These are phyloP conservation scores for Cylas formicarius DNA, from an alignment of 1,140 invertebrate species.

Conservation along the genomic window DNA sequence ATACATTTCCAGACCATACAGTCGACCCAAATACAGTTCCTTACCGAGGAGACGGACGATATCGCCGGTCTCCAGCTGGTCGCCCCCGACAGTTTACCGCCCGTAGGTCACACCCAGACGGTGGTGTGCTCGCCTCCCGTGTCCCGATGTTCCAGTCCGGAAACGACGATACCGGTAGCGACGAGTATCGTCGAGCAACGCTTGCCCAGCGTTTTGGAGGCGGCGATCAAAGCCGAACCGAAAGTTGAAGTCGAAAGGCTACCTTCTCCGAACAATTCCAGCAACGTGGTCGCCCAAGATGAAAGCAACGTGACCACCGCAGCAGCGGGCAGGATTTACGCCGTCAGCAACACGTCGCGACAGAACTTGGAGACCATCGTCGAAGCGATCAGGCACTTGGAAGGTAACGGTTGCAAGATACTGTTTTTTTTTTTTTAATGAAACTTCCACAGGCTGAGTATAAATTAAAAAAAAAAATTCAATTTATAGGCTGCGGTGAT, in stretches of 20 bases:
- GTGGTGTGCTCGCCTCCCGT: conserved; percentile 48
- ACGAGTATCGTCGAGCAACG: conserved; percentile 35
- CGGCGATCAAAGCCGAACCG: conserved; percentile 77
- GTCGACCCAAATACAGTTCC: conserved; percentile 47
- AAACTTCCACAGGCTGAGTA: no score
- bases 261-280: conserved; percentile 45
- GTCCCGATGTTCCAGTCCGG: conserved; percentile 47
- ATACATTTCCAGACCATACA: conserved; percentile 41
- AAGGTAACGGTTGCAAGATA: no score
- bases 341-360: conserved; percentile 69
- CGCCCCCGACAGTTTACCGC: conserved; percentile 48
- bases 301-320: no score
- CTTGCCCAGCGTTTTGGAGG: conserved; percentile 66
- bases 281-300: conserved; percentile 45
- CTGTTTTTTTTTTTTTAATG: no score
- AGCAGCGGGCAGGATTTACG: conserved; percentile 58
- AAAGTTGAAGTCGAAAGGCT: conserved; percentile 75
- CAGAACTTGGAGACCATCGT: conserved; percentile 96
- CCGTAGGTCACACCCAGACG: conserved; percentile 51
- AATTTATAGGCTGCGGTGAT: no score
- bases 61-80: conserved; percentile 48
- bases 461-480: no score
- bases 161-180: conserved; percentile 39
- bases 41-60: conserved; percentile 53
- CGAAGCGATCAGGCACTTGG: conserved; percentile 92